These are phyloP conservation scores for Stichopus horrens DNA, from an alignment of 53 echinoderm and acorn worm species.

Conservation along the genomic window DNA sequence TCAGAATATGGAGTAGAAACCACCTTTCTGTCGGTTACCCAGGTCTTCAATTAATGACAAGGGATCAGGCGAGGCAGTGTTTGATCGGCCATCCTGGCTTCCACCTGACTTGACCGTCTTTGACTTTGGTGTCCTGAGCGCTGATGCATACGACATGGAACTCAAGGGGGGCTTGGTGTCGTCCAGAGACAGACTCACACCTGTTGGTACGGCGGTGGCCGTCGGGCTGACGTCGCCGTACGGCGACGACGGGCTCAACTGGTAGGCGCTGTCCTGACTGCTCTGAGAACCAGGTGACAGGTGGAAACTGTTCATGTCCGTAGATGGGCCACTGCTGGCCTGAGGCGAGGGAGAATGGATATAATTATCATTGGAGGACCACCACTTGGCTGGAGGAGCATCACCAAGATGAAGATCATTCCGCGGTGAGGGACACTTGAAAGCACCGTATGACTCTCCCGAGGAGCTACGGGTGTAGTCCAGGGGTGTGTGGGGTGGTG, in stretches of 20 bases:
- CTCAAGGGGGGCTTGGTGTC: slow-evolving; percentile 57
- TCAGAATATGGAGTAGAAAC: slow-evolving; percentile 88
- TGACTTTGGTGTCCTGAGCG: slow-evolving; percentile 87
- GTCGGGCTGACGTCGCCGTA: slow-evolving; percentile 45
- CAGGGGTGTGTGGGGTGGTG: slow-evolving; percentile 38
- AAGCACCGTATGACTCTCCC: slow-evolving; percentile 8
- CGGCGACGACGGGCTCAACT: slow-evolving; percentile 14
- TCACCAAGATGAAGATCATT: not conserved
- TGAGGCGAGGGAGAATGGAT: slow-evolving; percentile 30
- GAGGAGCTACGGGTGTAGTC: slow-evolving; percentile 38
- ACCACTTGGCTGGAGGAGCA: slow-evolving; percentile 16
- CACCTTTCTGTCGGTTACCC: slow-evolving; percentile 87
- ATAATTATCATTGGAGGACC: slow-evolving; percentile 23
- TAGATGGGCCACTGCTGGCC: slow-evolving; percentile 13
- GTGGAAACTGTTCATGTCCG: slow-evolving; percentile 30
- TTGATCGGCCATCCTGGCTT: slow-evolving; percentile 68
- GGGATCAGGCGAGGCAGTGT: slow-evolving; percentile 97
- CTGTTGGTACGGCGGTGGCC: slow-evolving; percentile 32
- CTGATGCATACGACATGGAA: slow-evolving; percentile 90
- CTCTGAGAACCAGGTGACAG: slow-evolving; percentile 34
- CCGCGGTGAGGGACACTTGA: not conserved
- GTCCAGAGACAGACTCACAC: slow-evolving; percentile 56
- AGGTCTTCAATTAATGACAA: slow-evolving; percentile 90
- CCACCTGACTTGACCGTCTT: slow-evolving; percentile 62
- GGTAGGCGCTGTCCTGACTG: slow-evolving; percentile 28